Percentiles rank a stretch among this genome's conserved stretches.
Conservation (phyloP, 2,113 vertebrate species). For the Pterocles gutturalis region DNA sequence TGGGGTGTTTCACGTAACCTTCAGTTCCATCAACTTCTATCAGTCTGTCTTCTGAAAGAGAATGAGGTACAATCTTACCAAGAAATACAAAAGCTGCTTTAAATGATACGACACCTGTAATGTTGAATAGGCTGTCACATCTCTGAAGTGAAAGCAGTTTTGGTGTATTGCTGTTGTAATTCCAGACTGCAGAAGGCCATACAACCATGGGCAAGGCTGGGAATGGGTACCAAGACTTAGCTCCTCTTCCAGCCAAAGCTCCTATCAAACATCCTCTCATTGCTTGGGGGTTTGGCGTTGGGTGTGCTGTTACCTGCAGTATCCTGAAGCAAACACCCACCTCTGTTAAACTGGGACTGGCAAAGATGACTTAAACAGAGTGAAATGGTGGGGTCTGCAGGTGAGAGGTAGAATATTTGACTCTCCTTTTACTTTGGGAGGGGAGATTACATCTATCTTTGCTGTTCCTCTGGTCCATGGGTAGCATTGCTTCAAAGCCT, state of each 20-base stretch:
- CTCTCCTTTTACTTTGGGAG: neutral
- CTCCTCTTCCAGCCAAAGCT: neutral
- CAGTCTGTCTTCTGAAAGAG: neutral
- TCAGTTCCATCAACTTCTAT: neutral
- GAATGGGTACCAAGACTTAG: rapidly evolving
- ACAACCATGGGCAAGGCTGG: neutral
- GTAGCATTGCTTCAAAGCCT: neutral
- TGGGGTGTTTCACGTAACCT: neutral
- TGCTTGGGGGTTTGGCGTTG: rapidly evolving
- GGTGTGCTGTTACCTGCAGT: rapidly evolving
- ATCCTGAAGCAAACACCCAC: neutral
- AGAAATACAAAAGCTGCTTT: neutral
- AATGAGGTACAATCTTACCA: no score
- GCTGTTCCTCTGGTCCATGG: neutral
- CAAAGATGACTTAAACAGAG: neutral
- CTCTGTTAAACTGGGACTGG: neutral
- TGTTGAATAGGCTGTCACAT: rapidly evolving
- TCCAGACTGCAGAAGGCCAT: neutral
- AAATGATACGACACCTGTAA: neutral
- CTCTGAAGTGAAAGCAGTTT: neutral
- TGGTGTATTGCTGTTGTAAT: rapidly evolving
- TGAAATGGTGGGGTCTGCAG: neutral
- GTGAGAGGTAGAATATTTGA: neutral
- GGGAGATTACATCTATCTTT: rapidly evolving
- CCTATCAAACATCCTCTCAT: rapidly evolving